Percentiles rank a stretch among this genome's conserved stretches.
Evolutionary conservation across 30 jellyfish, hydroid and myxozoan genomes (phyloP).

Genomic region (Phacellophora camtschatica): DNA sequence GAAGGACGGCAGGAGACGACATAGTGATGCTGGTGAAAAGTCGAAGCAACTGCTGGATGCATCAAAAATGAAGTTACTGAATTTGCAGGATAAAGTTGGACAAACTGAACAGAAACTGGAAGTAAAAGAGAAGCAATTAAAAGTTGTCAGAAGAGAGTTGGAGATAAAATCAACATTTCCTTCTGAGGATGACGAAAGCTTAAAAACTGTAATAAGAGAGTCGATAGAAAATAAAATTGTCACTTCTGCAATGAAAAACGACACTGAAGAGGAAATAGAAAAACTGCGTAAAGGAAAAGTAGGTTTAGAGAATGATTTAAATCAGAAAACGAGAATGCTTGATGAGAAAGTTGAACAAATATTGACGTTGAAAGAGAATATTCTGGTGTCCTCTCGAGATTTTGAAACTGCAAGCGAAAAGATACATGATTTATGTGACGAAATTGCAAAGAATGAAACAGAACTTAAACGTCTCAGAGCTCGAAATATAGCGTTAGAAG

Average conservation of each 20-base stretch:
- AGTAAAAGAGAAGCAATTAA: background rate
- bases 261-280: background rate
- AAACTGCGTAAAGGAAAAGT: background rate
- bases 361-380: background rate
- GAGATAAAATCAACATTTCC: background rate
- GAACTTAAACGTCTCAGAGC: conserved; percentile 23
- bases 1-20: conserved; percentile 1
- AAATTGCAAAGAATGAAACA: background rate
- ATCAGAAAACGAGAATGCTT: background rate
- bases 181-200: background rate
- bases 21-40: conserved; percentile 13
- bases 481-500: conserved; percentile 35
- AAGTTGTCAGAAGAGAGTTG: conserved; percentile 1
- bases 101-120: conserved; percentile 27
- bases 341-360: background rate
- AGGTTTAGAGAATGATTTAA: conserved; percentile 18
- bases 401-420: background rate
- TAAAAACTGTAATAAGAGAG: conserved; percentile 2
- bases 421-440: conserved; percentile 10
- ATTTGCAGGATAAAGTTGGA: conserved; percentile 30
- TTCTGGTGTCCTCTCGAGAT: background rate
- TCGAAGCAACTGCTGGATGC: background rate
- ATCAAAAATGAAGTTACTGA: background rate
- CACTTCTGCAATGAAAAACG: background rate
- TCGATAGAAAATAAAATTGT: background rate